Conservation (phyloP, 1,140 invertebrate genomes). For the Listronotus bonariensis region DNA sequence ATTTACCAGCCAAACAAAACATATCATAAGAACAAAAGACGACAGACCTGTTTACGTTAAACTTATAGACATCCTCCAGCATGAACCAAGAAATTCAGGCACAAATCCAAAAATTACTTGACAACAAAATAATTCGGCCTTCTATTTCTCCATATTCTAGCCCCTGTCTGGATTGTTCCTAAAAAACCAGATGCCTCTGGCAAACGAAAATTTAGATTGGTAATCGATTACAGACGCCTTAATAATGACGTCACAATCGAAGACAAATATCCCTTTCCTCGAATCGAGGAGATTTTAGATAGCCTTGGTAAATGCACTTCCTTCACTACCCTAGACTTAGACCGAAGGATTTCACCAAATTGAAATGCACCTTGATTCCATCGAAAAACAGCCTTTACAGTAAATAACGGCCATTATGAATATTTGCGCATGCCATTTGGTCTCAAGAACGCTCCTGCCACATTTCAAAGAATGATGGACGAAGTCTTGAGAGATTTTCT, state of each 20-base stretch:
- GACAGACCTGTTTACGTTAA: constrained; percentile 24
- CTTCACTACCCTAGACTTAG: constrained; percentile 60
- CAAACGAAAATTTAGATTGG: constrained; percentile 51
- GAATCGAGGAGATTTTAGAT: constrained; percentile 59
- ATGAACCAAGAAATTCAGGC: constrained; percentile 46
- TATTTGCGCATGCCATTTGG: constrained; percentile 57
- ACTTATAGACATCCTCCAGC: constrained; percentile 39
- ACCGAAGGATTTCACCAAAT: constrained; percentile 59
- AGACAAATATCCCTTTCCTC: constrained; percentile 62
- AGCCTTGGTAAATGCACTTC: constrained; percentile 55
- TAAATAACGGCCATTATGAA: constrained; percentile 50
- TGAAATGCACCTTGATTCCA: constrained; percentile 49
- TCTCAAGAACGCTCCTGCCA: constrained; percentile 53
- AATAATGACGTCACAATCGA: constrained; percentile 56
- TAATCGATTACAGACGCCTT: constrained; percentile 55
- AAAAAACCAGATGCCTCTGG: constrained; percentile 52
- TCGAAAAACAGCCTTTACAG: constrained; percentile 57
- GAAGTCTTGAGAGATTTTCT: constrained; percentile 44
- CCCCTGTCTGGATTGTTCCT: constrained; percentile 49
- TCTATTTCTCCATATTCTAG: constrained; percentile 46
- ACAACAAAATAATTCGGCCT: constrained; percentile 49
- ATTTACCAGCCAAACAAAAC: constrained; percentile 25
- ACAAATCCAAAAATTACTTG: constrained; percentile 45
- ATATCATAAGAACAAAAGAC: constrained; percentile 8
- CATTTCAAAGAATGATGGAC: constrained; percentile 57